phyloP scores from a whole-genome alignment of 2,797 vertebrate genomes.

The Basileuterus tristriatus region DNA sequence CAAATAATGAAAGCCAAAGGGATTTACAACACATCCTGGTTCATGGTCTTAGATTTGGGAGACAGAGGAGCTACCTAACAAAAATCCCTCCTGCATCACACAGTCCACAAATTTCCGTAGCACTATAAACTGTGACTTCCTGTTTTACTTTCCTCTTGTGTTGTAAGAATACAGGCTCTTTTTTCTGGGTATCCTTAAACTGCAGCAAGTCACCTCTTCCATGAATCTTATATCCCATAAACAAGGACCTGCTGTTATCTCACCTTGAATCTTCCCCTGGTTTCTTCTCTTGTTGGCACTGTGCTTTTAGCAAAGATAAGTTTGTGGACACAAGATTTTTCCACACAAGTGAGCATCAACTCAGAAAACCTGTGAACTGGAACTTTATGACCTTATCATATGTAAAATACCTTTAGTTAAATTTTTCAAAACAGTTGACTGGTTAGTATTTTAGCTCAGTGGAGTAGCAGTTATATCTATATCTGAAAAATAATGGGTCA shows the following conservation, averaged over 20 bases:
- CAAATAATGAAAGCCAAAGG: not conserved
- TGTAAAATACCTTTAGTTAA: not conserved
- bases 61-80: not conserved
- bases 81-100: not conserved
- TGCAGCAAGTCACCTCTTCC: not conserved
- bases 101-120: not conserved
- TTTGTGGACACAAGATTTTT: not conserved
- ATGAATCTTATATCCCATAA: not conserved
- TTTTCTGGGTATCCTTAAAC: not conserved
- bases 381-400: not conserved
- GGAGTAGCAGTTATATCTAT: not conserved
- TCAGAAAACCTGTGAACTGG: not conserved
- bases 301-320: not conserved
- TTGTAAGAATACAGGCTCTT: not conserved
- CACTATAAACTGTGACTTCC: not conserved
- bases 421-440: not conserved
- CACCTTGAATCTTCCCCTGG: not conserved
- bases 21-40: not conserved
- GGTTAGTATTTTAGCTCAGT: not conserved
- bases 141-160: not conserved
- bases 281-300: not conserved
- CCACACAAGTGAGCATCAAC: not conserved
- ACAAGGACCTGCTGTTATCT: not conserved
- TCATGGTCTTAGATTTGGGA: not conserved
- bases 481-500: not conserved